A percentile compares a stretch with the other conserved stretches of the same genome.
Conservation (phyloP, 2,113 vertebrate species). For the Hyaena hyaena region DNA sequence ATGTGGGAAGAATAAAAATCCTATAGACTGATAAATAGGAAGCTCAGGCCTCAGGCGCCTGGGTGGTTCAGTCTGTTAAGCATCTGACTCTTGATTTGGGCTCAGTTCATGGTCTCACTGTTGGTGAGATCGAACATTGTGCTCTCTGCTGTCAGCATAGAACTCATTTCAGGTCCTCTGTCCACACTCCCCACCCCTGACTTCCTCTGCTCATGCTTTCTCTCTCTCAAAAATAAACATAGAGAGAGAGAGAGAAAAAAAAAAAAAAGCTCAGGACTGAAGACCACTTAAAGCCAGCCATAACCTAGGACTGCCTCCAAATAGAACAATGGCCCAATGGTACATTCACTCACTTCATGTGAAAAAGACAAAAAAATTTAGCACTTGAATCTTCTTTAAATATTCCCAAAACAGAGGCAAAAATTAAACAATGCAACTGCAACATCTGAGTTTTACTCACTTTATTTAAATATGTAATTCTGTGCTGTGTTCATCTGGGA, state of each 20-base stretch:
- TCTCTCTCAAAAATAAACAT: no score
- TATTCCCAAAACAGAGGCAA: not conserved
- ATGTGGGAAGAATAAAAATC: conserved; percentile 68
- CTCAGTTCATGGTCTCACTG: no score
- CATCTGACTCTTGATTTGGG: no score
- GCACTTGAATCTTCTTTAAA: not conserved
- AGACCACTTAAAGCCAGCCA: not conserved
- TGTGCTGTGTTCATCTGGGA: not conserved
- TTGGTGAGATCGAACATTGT: no score
- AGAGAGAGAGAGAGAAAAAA: no score
- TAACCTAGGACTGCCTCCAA: not conserved
- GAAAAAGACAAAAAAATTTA: not conserved
- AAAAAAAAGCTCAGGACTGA: conserved; percentile 29
- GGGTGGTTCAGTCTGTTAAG: no score
- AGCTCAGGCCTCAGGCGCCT: not conserved
- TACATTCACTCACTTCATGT: conserved; percentile 10
- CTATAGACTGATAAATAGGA: conserved; percentile 67
- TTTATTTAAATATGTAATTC: conserved; percentile 14
- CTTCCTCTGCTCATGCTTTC: no score
- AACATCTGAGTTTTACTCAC: not conserved
- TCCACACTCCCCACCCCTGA: no score
- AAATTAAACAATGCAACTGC: not conserved
- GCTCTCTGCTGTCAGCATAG: no score
- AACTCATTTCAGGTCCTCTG: no score
- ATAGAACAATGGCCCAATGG: conserved; percentile 49